Base-by-base conservation (phyloP, 2,888 invertebrate genomes). In the Sipunculus nudus region DNA sequence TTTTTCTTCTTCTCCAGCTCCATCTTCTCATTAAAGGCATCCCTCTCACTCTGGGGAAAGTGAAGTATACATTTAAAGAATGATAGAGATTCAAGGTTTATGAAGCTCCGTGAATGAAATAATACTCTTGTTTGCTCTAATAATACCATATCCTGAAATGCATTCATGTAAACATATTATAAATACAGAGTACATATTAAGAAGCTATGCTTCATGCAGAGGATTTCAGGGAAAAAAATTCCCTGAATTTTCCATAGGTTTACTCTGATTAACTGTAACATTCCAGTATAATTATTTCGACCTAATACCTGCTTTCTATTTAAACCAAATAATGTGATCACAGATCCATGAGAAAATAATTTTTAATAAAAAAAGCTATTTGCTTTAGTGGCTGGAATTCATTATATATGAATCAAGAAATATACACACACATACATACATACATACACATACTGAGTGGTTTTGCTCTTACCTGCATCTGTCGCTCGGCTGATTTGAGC, bases 1-100 rank as follows among this genome's bases (percentile, higher is more conserved):
- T 71, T 63, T 47, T 70, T 69, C 31, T 74, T 75, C 48, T 71
- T 68, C 63, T 79, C 78, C 26, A 69, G 65, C 53, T 75, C 69
- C 21, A 79, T 55, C 53, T 76, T 71, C 50, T 73, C 72, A 64
- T 78, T 76, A 41, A 74, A 59, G 1, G 65, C 63, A 53, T 71
- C 70, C 57, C 66, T 74, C 53, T 78, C 77, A 47, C 62, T 55
- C 78, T 77, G 60, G 2, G 32, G 8, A 43, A n/a, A 29, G 6
- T 28, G 3, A 31, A 25, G 47, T 41, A 13, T 21, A 57, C 25
- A 13, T 6, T 13, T 21, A 8, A 19, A 29, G 43, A 29, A 10
- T 16, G 19, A 43, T 19, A 43, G 13, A 43, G 13, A 43, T 10
- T 19, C 8, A 35, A 16, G 8, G 16, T 35, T 35, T 35, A 35